phyloP scores from a whole-genome alignment of 1,140 invertebrate genomes.

The Phocides pigmalion region DNA sequence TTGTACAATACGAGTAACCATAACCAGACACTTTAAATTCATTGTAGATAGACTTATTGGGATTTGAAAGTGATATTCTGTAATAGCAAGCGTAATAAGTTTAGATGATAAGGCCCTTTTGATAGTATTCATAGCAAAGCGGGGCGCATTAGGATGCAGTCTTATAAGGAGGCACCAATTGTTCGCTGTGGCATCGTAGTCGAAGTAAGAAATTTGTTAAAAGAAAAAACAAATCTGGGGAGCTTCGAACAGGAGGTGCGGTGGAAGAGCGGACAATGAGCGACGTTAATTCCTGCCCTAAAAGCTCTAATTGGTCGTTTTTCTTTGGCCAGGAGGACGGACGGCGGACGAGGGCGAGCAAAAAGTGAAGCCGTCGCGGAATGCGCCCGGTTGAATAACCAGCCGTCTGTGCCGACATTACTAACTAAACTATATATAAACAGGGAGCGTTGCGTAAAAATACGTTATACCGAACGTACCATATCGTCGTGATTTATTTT shows the following conservation, averaged over 20 bases:
- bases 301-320: conserved; percentile 80
- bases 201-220: not conserved
- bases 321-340: conserved; percentile 58
- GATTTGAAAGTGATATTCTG: not conserved
- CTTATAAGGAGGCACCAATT: too few species aligned
- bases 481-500: conserved; percentile 77
- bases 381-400: conserved; percentile 81
- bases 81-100: not conserved
- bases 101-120: not conserved
- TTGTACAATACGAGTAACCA: too few species aligned
- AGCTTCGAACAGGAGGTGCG: conserved; percentile 21
- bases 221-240: conserved; percentile 41
- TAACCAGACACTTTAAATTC: too few species aligned
- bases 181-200: not conserved
- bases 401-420: conserved; percentile 66
- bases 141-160: not conserved
- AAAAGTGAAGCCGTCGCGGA: conserved; percentile 78
- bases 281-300: conserved; percentile 74
- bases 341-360: conserved; percentile 56
- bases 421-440: conserved; percentile 76
- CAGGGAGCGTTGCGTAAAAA: conserved; percentile 81
- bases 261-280: conserved; percentile 57
- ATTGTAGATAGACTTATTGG: not conserved
- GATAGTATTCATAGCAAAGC: not conserved
- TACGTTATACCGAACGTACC: conserved; percentile 72